Evolutionary conservation across 2,888 invertebrate genomes (phyloP).

Genomic region (Eristalis tenax): DNA sequence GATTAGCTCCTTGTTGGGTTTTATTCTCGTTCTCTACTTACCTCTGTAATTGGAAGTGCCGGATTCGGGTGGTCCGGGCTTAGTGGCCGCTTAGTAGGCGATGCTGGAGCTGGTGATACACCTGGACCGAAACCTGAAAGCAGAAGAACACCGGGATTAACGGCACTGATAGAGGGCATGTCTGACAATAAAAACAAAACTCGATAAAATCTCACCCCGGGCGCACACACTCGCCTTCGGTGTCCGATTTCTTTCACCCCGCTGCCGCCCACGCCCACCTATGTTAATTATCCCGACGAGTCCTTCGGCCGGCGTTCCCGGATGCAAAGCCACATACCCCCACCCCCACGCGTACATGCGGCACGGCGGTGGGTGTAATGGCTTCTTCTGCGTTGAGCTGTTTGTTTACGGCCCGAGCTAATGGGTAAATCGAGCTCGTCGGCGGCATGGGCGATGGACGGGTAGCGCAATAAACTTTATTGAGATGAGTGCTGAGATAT

Average conservation of each 20-base stretch:
- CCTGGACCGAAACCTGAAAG: constrained; percentile 83
- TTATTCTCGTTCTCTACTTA: constrained; percentile 76
- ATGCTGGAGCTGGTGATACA: constrained; percentile 81
- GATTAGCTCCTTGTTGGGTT: constrained; percentile 28
- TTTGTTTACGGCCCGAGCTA: constrained; percentile 10
- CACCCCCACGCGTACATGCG: too few relatives aligned
- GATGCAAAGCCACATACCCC: not conserved
- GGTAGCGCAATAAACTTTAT: constrained; percentile 28
- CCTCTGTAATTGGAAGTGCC: constrained; percentile 86
- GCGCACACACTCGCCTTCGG: not conserved
- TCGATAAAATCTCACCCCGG: not conserved
- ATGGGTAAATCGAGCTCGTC: not conserved
- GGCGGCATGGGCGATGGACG: not conserved
- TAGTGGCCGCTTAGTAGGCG: constrained; percentile 83
- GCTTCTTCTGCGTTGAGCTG: not conserved
- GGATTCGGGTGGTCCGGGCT: constrained; percentile 86
- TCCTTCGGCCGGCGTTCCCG: not conserved
- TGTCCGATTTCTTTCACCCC: not conserved
- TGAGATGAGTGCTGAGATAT: not conserved
- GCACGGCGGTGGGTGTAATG: not conserved
- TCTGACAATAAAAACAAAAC: not conserved
- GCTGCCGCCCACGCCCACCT: too few relatives aligned
- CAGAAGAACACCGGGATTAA: constrained; percentile 32
- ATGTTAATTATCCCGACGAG: constrained; percentile 24
- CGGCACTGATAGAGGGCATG: constrained; percentile 6